Conservation (phyloP, 2,888 invertebrate genomes). For the Caenorhabditis auriculariae region DNA sequence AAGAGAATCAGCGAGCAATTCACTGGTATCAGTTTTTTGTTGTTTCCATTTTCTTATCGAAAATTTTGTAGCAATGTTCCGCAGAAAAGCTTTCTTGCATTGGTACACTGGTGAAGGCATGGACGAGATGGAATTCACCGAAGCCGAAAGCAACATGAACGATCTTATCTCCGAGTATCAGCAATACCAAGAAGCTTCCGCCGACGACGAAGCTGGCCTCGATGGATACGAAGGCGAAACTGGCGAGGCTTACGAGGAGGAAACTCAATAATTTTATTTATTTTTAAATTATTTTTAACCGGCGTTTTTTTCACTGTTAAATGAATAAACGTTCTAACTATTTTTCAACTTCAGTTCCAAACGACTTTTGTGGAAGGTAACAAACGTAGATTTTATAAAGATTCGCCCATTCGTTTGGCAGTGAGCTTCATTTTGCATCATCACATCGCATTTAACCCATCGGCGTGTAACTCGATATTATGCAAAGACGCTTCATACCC, state of each 20-base stretch:
- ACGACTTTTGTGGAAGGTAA: too few relatives aligned
- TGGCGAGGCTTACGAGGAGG: conserved; percentile 27
- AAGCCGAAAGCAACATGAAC: conserved; percentile 92
- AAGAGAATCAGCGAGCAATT: conserved; percentile 87
- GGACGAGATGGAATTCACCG: conserved; percentile 95
- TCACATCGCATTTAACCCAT: too few relatives aligned
- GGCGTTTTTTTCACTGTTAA: too few relatives aligned
- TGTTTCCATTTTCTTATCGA: not conserved
- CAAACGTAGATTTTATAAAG: too few relatives aligned
- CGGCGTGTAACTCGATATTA: too few relatives aligned
- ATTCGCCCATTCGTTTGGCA: too few relatives aligned
- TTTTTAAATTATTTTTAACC: too few relatives aligned
- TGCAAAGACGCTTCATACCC: too few relatives aligned
- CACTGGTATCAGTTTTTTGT: conserved; percentile 67
- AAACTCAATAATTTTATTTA: conserved; percentile 15
- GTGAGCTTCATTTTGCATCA: too few relatives aligned
- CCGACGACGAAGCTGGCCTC: conserved; percentile 27
- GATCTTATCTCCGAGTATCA: conserved; percentile 79
- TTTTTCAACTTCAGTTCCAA: too few relatives aligned
- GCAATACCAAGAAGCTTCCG: conserved; percentile 77
- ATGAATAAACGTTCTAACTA: too few relatives aligned
- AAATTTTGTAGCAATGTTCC: conserved; percentile 77
- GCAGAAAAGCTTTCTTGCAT: conserved; percentile 91
- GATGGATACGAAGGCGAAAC: conserved; percentile 22
- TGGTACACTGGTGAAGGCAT: conserved; percentile 96